Conservation (phyloP, 2,888 invertebrate genomes). For the Spisula solida region DNA sequence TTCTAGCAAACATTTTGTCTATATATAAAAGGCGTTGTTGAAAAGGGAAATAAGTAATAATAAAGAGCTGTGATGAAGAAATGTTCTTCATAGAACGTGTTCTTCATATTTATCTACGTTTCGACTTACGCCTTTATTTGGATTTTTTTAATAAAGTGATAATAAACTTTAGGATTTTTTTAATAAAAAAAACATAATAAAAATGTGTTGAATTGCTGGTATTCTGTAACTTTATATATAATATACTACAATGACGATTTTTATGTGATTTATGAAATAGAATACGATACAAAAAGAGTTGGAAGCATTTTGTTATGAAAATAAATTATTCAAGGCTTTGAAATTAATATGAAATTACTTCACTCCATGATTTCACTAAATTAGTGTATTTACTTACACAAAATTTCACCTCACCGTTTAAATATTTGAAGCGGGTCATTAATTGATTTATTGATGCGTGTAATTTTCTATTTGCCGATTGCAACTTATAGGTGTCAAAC, state of each 20-base stretch:
- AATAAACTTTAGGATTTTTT: neutral
- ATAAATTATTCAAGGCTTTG: neutral
- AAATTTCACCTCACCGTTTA: neutral
- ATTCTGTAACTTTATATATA: neutral
- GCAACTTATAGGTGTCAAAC: neutral
- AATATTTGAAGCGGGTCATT: conserved; percentile 50
- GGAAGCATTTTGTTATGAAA: neutral
- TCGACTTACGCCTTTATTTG: too few relatives aligned
- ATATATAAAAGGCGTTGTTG: too few relatives aligned
- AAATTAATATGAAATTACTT: neutral
- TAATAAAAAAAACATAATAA: neutral
- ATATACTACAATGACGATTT: neutral
- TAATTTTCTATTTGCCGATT: conserved; percentile 39
- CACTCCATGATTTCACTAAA: neutral
- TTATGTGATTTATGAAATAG: neutral
- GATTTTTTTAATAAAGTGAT: neutral
- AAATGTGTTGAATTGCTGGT: neutral
- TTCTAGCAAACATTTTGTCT: too few relatives aligned
- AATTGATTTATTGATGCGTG: conserved; percentile 39
- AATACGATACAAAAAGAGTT: neutral
- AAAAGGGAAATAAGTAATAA: too few relatives aligned
- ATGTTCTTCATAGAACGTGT: too few relatives aligned
- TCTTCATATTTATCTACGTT: too few relatives aligned
- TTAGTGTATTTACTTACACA: neutral
- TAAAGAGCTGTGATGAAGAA: too few relatives aligned